phyloP scores from a whole-genome alignment of 2,113 vertebrate species.

The Dryoscopus gambensis region DNA sequence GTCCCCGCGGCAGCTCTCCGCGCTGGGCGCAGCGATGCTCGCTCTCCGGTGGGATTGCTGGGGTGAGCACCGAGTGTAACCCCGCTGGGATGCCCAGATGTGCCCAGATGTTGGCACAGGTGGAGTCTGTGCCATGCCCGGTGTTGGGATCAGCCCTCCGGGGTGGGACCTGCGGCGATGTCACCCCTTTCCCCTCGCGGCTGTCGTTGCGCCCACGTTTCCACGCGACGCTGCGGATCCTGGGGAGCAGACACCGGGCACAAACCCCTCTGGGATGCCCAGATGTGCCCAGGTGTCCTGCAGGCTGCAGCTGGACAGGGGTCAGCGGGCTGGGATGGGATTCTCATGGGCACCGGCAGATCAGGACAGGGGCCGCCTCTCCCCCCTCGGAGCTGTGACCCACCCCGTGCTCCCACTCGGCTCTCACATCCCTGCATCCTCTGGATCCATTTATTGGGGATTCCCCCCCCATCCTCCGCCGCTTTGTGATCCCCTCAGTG shows the following conservation, averaged over 20 bases:
- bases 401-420: rapidly evolving
- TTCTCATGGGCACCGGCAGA: rapidly evolving
- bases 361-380: neutral
- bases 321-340: neutral
- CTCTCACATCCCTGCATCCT: neutral
- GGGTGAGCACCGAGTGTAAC: rapidly evolving
- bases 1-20: rapidly evolving
- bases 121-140: rapidly evolving
- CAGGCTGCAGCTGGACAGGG: rapidly evolving
- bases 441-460: neutral
- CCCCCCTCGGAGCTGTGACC: rapidly evolving
- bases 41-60: rapidly evolving
- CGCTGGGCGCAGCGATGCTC: rapidly evolving
- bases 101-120: neutral
- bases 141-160: rapidly evolving
- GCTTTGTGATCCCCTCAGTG: neutral
- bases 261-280: neutral
- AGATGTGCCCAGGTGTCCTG: neutral
- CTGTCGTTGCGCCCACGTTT: rapidly evolving
- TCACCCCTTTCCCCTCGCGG: neutral
- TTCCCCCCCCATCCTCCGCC: neutral
- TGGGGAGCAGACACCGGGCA: rapidly evolving
- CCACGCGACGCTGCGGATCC: rapidly evolving
- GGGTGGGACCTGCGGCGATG: neutral
- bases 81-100: neutral